phyloP scores from a whole-genome alignment of 2,888 invertebrate species.

The Gonocerus acuteangulatus region DNA sequence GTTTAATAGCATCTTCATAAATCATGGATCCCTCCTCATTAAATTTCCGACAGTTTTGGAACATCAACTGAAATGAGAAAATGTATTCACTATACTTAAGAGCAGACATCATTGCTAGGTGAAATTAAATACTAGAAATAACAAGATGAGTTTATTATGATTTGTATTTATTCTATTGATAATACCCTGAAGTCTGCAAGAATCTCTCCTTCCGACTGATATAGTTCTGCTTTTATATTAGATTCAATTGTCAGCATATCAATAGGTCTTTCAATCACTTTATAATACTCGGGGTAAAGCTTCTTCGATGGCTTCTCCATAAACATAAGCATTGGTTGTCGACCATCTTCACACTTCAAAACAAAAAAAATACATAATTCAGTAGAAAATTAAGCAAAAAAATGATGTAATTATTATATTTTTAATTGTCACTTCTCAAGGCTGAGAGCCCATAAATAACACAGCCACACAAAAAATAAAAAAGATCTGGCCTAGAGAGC shows the following conservation, averaged over 20 bases:
- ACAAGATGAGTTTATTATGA: too few species aligned
- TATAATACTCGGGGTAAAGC: constrained; percentile 88
- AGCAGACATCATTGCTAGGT: neutral
- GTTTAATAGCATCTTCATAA: constrained; percentile 83
- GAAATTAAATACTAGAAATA: too few species aligned
- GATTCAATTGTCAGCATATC: constrained; percentile 90
- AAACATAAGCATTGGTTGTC: constrained; percentile 83
- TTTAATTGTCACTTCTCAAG: too few species aligned
- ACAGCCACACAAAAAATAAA: too few species aligned
- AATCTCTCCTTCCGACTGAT: constrained; percentile 52
- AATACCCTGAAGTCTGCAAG: constrained; percentile 54
- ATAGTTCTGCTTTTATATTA: constrained; percentile 71
- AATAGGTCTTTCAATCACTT: constrained; percentile 82
- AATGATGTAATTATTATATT: neutral
- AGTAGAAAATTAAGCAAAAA: neutral
- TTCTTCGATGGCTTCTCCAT: constrained; percentile 95
- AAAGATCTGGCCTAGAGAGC: too few species aligned
- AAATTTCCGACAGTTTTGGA: constrained; percentile 91
- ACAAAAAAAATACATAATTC: neutral
- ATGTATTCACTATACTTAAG: constrained; percentile 9
- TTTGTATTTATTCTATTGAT: too few species aligned
- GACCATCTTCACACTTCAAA: constrained; percentile 58
- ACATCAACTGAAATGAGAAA: constrained; percentile 80
- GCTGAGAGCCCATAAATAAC: too few species aligned
- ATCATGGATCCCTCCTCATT: constrained; percentile 95